Base-by-base conservation (phyloP, 30 jellyfish, hydroid and myxozoan species). In the Clytia hemisphaerica region DNA sequence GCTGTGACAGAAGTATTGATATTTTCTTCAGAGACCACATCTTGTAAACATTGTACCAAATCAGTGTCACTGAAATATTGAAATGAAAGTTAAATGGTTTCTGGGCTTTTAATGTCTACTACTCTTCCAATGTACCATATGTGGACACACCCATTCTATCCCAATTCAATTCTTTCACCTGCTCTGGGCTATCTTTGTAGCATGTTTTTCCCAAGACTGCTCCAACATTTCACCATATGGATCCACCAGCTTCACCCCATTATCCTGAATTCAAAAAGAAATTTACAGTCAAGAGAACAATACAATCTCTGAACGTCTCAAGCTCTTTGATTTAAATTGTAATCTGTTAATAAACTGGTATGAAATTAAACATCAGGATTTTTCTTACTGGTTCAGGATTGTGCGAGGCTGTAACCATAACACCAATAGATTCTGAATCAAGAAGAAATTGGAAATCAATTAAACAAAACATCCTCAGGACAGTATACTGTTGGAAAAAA, bases 201-300 rank as follows among this genome's bases (percentile, higher is more conserved):
- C 99, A 76, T 59, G 53, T 14, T 34, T 37, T 59, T 90, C 99
- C 99, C 99, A 90, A 14, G 94, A 82, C 31, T 80, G 80, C 45
- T 77, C 95, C 16, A 90, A 74, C 99, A 90, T 90, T 75, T 90
- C 95, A 47, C 99, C 99, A 75, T 27, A n/a, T 0, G 99, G 94
- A 57, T 90, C 95, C 51, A 90, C 71, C 48, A 90, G 79, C 37
- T 90, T 90, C 7, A 90, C 84, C 18, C 99, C 99, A 77, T 90
- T 90, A 73, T 90, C 99, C 99, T 90, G 33, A 57, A 48, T 29
- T 49, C n/a, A n/a, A 69, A 67, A 51, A 12, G 31, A 42, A 12
- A 12, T 42, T 42, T 42, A 0, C 18, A 19, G n/a, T n/a, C n/a
- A n/a, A n/a, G n/a, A n/a, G 14, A 42, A 42, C 0, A 16, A 42